Evolutionary conservation across 2,888 invertebrate species (phyloP), one percentile per base, ranked within the genome.

Genomic region (Achlya flavicornis): DNA sequence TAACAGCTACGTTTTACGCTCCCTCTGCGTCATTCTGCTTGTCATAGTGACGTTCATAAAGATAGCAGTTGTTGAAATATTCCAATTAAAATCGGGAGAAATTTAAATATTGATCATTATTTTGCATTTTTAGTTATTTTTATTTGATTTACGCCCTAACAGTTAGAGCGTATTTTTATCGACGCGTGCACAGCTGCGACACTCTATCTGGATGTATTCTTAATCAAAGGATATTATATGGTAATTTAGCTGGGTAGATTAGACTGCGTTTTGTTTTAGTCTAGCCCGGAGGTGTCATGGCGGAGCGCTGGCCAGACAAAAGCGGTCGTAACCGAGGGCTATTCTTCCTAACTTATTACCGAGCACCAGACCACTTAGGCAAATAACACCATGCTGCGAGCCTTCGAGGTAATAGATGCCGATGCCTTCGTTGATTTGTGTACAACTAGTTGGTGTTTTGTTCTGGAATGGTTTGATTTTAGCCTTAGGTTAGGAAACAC

Each of bases 311-410:
- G 70, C 70, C 80, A 80, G 82, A 84, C 84, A 84, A 84, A 84
- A 77, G 77, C 70, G 76, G 74, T 68, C 66, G 74, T 77, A 76
- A 70, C 84, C 83, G 71, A 69, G 63, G 83, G 83, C 81, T 71
- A 77, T 81, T 80, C 79, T 80, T 78, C 79, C 79, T 80, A 85
- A 85, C 79, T 85, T 85, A 86, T 87, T 86, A 85, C 80, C 77
- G 77, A 74, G 71, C 72, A 73, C 75, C 71, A 73, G 72, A 74
- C 83, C 87, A 87, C 85, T 87, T 87, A 84, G 77, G 82, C 80
- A 88, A 89, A 89, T 87, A 84, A 80, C 84, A 86, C 75, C 79
- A 81, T 83, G 78, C 53, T 19, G 53, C 53, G 53, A 53, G 16
- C 10, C 53, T 53, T 4, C 77, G 69, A 70, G 68, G 74, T 80